A percentile compares a stretch with the other conserved stretches of the same genome.
Conservation (phyloP, 2,797 vertebrate species). For the Podarcis siculus region DNA sequence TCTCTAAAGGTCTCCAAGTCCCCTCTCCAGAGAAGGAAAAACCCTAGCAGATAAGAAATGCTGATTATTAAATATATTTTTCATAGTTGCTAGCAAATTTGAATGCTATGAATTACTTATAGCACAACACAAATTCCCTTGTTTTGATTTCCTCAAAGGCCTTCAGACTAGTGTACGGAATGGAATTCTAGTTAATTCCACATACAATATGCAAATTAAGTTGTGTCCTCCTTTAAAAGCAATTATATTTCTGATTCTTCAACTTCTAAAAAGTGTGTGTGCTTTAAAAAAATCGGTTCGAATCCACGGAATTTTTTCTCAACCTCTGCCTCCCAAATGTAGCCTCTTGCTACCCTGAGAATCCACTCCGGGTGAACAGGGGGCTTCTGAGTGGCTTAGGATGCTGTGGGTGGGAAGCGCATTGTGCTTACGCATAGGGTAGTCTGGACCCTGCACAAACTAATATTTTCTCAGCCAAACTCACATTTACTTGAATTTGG, state of each 20-base stretch:
- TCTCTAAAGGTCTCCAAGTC: slow-evolving; percentile 32
- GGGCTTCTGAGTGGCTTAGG: neutral
- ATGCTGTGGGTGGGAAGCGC: neutral
- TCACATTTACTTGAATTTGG: neutral
- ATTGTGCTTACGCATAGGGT: neutral
- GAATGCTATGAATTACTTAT: slow-evolving; percentile 48
- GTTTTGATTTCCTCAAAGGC: slow-evolving; percentile 42
- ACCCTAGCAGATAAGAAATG: slow-evolving; percentile 35
- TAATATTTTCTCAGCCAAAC: neutral
- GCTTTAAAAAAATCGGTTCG: neutral
- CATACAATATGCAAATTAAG: slow-evolving; percentile 38
- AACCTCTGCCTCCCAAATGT: neutral
- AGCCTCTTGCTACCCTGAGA: neutral
- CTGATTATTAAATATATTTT: slow-evolving; percentile 47
- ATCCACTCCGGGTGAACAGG: too few species aligned
- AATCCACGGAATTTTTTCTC: too few species aligned
- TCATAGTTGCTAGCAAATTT: slow-evolving; percentile 45
- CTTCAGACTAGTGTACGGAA: slow-evolving; percentile 43
- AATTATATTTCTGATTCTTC: slow-evolving; percentile 14
- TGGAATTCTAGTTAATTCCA: slow-evolving; percentile 46
- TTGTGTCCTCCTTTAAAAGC: slow-evolving; percentile 18
- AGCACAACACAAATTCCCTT: slow-evolving; percentile 40
- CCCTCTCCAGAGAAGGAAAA: slow-evolving; percentile 40
- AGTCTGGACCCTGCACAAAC: neutral
- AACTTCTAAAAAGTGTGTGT: neutral